Evolutionary conservation across 1,140 invertebrate genomes (phyloP).

Genomic region (Radopholus similis): DNA sequence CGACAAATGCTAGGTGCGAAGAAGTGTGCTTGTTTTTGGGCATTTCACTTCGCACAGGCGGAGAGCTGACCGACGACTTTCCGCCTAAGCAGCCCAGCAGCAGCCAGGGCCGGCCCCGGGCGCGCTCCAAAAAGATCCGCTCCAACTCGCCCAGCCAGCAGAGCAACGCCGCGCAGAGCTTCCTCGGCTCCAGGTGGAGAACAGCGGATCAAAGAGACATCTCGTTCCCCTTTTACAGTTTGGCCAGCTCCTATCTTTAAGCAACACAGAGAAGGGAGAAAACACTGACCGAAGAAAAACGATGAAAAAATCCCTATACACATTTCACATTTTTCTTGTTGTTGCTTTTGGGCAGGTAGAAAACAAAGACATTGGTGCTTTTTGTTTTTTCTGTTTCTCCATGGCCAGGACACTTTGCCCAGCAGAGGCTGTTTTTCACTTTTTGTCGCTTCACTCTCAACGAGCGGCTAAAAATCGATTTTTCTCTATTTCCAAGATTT

Average conservation of each 20-base stretch:
- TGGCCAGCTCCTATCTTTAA: constrained; percentile 40
- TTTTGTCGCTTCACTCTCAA: neutral
- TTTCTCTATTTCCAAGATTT: no score
- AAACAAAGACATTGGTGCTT: neutral
- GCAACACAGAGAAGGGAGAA: neutral
- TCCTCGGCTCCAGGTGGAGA: constrained; percentile 53
- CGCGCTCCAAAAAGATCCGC: neutral
- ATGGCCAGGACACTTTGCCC: neutral
- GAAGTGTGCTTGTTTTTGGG: constrained; percentile 55
- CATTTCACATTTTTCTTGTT: no score
- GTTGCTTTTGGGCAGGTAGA: neutral
- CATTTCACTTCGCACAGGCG: constrained; percentile 35
- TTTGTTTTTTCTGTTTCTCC: neutral
- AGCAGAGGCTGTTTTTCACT: neutral
- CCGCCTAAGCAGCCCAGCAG: constrained; percentile 35
- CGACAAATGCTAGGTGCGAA: constrained; percentile 5
- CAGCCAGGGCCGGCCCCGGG: neutral
- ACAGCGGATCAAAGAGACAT: no score
- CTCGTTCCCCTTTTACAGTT: no score
- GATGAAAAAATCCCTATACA: no score
- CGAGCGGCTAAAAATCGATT: no score
- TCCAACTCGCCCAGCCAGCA: constrained; percentile 16
- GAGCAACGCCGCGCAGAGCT: constrained; percentile 41
- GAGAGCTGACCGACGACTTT: constrained; percentile 27
- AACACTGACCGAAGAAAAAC: neutral